Percentiles rank a stretch among this genome's conserved stretches.
phyloP scores from a whole-genome alignment of 1,140 invertebrate species.

The Aphelinus atriplicis region DNA sequence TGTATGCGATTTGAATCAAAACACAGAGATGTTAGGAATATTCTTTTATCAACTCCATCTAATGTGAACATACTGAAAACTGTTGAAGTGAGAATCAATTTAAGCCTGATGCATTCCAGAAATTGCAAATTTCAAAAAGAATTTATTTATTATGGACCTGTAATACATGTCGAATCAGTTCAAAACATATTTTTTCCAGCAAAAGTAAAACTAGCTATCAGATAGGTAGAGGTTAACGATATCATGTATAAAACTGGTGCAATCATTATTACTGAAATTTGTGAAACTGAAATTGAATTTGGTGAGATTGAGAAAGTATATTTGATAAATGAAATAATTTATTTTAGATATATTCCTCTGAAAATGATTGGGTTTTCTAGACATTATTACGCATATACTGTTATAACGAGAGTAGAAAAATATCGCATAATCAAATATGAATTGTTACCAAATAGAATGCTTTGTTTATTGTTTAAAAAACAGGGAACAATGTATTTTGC shows the following conservation, averaged over 20 bases:
- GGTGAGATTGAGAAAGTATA: too few species aligned
- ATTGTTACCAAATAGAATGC: too few species aligned
- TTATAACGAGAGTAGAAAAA: not conserved
- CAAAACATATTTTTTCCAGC: not conserved
- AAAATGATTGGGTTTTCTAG: slow-evolving; percentile 1
- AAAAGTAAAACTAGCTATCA: not conserved
- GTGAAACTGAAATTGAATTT: too few species aligned
- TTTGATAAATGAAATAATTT: not conserved
- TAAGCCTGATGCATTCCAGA: not conserved
- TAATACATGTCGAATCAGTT: not conserved
- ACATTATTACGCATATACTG: slow-evolving; percentile 8
- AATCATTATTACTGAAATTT: too few species aligned
- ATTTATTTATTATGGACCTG: not conserved
- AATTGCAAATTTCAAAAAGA: not conserved
- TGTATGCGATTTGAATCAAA: slow-evolving; percentile 30
- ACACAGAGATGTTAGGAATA: slow-evolving; percentile 14
- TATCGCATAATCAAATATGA: too few species aligned
- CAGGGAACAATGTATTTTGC: too few species aligned
- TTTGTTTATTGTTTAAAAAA: too few species aligned
- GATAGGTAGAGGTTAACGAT: not conserved
- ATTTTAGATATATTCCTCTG: slow-evolving; percentile 1
- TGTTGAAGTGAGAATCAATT: not conserved
- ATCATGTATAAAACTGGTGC: not conserved
- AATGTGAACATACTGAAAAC: slow-evolving; percentile 1
- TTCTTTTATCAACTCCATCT: not conserved